Percentiles rank a stretch among this genome's conserved stretches.
These are phyloP conservation scores for Ceramica pisi DNA, from an alignment of 2,888 invertebrate species.

Conservation along the genomic window DNA sequence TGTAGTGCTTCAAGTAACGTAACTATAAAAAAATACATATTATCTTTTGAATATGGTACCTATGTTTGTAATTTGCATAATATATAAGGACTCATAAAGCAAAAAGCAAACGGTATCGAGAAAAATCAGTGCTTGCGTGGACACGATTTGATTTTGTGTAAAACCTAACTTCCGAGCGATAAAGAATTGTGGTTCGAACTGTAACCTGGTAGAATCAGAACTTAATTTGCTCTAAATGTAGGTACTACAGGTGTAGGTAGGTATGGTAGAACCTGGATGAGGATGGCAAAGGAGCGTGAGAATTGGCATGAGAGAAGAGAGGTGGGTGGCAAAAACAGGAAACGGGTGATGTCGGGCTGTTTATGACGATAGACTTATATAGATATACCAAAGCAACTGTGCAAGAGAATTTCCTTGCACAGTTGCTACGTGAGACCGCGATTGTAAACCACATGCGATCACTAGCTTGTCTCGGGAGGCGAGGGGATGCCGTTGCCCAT, in stretches of 20 bases:
- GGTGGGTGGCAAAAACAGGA: neutral
- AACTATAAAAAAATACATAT: neutral
- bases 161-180: no score
- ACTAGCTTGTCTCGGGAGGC: neutral
- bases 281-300: neutral
- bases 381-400: no score
- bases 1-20: neutral
- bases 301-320: neutral
- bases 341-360: neutral
- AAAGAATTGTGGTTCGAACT: no score
- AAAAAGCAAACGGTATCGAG: neutral
- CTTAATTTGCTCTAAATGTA: no score
- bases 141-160: no score
- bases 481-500: neutral
- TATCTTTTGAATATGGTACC: slow-evolving; percentile 8
- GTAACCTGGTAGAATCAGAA: no score
- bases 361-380: neutral
- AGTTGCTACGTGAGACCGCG: neutral
- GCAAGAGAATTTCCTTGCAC: no score
- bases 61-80: neutral
- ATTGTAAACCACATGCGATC: neutral
- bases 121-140: neutral
- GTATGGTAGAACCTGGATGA: neutral
- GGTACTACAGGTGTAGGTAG: no score
- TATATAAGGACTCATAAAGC: neutral